Conservation (phyloP, 2,113 vertebrate species). For the Erythrocercus mccallii region DNA sequence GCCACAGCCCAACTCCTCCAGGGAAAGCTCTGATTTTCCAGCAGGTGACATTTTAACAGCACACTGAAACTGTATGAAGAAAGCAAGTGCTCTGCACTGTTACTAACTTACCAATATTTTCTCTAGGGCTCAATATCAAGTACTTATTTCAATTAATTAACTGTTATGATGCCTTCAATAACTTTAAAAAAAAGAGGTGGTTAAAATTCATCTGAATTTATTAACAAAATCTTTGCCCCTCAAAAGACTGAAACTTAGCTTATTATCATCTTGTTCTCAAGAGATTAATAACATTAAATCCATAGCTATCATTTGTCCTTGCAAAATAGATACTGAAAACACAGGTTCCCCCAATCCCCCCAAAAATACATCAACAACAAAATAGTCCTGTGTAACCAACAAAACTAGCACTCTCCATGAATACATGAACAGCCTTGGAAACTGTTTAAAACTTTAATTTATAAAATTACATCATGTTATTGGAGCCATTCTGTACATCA, state of each 20-base stretch:
- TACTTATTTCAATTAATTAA: slow-evolving; percentile 3
- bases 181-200: background rate
- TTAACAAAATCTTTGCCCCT: background rate
- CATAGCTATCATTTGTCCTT: background rate
- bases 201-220: background rate
- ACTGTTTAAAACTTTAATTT: background rate
- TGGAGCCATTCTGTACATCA: background rate
- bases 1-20: background rate
- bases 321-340: slow-evolving; percentile 25
- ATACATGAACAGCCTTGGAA: background rate
- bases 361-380: background rate
- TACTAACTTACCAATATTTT: background rate
- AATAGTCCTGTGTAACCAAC: background rate
- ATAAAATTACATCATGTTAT: background rate
- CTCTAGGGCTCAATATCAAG: background rate
- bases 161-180: background rate
- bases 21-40: background rate
- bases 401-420: background rate
- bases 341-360: no score
- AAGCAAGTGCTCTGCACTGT: background rate
- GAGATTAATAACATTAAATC: slow-evolving; percentile 1
- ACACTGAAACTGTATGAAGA: background rate
- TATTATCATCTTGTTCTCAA: slow-evolving; percentile 4
- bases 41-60: background rate
- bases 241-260: background rate